Percentiles rank a stretch among this genome's conserved stretches.
phyloP scores from a whole-genome alignment of 2,113 vertebrate genomes.

The Siphamia tubifer region DNA sequence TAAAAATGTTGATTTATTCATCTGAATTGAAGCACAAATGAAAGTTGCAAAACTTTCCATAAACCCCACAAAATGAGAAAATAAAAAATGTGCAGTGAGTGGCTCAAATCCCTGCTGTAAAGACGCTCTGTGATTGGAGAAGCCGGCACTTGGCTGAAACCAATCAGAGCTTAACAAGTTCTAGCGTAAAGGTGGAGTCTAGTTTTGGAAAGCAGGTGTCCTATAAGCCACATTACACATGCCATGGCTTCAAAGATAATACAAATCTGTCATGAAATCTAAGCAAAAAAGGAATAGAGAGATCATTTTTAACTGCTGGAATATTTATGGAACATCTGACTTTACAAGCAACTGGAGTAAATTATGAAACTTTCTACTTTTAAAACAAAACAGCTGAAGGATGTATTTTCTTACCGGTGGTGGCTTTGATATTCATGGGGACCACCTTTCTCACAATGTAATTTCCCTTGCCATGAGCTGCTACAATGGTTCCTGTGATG shows the following conservation, averaged over 20 bases:
- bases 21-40: too few relatives aligned
- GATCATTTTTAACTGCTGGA: too few relatives aligned
- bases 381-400: background rate
- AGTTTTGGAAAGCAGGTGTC: conserved; percentile 36
- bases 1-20: too few relatives aligned
- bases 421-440: conserved; percentile 89
- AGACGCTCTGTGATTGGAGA: conserved; percentile 34
- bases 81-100: too few relatives aligned
- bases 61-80: too few relatives aligned
- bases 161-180: conserved; percentile 53
- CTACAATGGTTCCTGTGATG: conserved; percentile 79
- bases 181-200: conserved; percentile 11
- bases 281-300: too few relatives aligned
- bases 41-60: too few relatives aligned
- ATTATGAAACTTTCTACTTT: background rate
- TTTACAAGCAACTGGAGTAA: background rate
- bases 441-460: conserved; percentile 89
- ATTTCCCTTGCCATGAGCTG: conserved; percentile 83
- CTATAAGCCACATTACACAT: background rate
- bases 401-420: conserved; percentile 82
- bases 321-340: background rate
- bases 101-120: background rate
- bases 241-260: conserved; percentile 10
- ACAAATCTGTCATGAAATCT: background rate
- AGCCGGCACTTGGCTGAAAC: conserved; percentile 21